These are phyloP conservation scores for Galaxias olidus DNA, from an alignment of 2,797 vertebrate species.

Conservation along the genomic window DNA sequence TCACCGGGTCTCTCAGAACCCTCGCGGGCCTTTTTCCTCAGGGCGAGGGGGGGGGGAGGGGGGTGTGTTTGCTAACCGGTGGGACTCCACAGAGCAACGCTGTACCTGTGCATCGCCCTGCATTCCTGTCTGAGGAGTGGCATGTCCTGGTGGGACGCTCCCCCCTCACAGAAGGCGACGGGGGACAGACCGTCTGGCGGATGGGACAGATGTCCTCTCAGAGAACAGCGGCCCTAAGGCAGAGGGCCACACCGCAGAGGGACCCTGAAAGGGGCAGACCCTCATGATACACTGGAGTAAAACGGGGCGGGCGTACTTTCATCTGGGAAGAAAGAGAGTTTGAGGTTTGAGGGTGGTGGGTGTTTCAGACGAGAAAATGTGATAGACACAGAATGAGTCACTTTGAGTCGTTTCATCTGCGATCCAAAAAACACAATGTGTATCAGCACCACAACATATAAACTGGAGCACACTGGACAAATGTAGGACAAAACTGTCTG, in stretches of 20 bases:
- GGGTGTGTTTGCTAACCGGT: neutral
- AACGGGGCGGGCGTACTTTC: constrained; percentile 6
- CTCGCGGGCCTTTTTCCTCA: constrained; percentile 46
- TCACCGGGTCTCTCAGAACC: constrained; percentile 31
- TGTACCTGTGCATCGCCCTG: neutral
- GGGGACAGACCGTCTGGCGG: no score
- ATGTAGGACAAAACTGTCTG: no score
- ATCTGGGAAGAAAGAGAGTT: no score
- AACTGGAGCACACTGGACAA: no score
- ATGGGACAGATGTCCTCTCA: no score
- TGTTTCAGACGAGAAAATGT: neutral
- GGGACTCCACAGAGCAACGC: neutral
- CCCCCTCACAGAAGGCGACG: neutral
- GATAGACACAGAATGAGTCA: neutral
- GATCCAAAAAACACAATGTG: neutral
- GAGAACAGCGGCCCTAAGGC: no score
- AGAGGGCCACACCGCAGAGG: no score
- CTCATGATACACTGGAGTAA: constrained; percentile 27
- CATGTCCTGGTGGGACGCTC: neutral
- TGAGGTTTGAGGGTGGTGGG: no score
- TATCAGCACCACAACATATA: neutral
- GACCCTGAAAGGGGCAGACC: no score
- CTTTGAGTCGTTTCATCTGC: neutral
- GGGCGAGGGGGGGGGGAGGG: neutral
- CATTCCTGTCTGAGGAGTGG: neutral